phyloP scores from a whole-genome alignment of 2,888 invertebrate genomes.

The Cataglyphis altisquamis region DNA sequence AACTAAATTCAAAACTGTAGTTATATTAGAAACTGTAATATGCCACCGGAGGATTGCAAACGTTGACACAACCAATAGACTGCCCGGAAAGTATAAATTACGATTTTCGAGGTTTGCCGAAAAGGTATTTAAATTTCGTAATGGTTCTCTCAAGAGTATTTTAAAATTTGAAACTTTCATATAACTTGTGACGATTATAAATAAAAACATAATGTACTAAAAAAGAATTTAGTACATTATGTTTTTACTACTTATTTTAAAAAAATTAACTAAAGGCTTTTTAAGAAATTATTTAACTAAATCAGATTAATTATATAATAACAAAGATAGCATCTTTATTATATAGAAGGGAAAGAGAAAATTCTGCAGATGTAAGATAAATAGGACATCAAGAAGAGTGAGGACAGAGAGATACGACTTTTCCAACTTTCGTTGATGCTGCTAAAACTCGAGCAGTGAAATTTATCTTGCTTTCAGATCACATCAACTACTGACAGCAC shows the following conservation, averaged over 20 bases:
- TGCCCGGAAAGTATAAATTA: constrained; percentile 25
- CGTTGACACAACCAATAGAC: not conserved
- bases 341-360: not conserved
- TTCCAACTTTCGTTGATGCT: constrained; percentile 4
- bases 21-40: constrained; percentile 36
- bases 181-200: not conserved
- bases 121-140: not conserved
- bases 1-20: constrained; percentile 18
- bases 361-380: not conserved
- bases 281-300: not conserved
- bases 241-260: no score
- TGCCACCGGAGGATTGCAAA: constrained; percentile 5
- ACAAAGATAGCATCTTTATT: not conserved
- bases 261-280: not conserved
- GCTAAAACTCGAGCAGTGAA: constrained; percentile 6
- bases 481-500: constrained; percentile 11
- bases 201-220: not conserved
- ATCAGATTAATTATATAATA: not conserved
- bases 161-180: not conserved
- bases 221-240: not conserved
- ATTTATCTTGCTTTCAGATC: constrained; percentile 27
- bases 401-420: not conserved
- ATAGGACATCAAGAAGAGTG: not conserved
- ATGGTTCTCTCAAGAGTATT: not conserved
- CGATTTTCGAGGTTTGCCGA: constrained; percentile 4